A percentile compares a stretch with the other conserved stretches of the same genome.
Conservation (phyloP, 64 coral and sea anemone genomes). For the Montipora capricornis region DNA sequence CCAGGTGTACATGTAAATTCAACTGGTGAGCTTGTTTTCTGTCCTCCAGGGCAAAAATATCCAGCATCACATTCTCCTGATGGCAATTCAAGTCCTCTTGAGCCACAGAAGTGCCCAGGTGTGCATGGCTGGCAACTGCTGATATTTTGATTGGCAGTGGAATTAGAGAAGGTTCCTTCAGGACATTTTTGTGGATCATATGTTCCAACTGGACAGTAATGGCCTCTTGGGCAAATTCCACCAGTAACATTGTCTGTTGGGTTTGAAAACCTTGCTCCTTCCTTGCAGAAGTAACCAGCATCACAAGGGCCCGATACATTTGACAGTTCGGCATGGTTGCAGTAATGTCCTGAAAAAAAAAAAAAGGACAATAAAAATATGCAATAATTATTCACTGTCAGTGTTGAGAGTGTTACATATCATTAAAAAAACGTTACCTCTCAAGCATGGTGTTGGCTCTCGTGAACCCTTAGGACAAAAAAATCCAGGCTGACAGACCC, state of each 20-base stretch:
- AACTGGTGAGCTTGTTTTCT: conserved; percentile 76
- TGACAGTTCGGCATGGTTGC: conserved; percentile 67
- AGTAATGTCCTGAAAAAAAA: conserved; percentile 77
- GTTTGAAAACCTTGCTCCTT: conserved; percentile 80
- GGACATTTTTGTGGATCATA: conserved; percentile 88
- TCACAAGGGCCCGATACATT: conserved; percentile 93
- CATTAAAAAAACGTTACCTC: conserved; percentile 43
- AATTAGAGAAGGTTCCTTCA: conserved; percentile 85
- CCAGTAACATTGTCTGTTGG: conserved; percentile 91
- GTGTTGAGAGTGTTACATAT: neutral
- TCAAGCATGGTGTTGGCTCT: conserved; percentile 81
- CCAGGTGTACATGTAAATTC: conserved; percentile 86
- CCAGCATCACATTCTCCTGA: conserved; percentile 84
- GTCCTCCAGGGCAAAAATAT: conserved; percentile 90
- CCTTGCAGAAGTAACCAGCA: conserved; percentile 83
- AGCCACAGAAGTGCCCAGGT: conserved; percentile 85
- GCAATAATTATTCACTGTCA: too few species aligned
- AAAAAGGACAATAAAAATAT: neutral
- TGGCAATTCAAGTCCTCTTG: conserved; percentile 74
- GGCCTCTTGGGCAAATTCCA: conserved; percentile 81
- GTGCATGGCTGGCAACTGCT: conserved; percentile 78
- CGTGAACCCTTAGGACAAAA: conserved; percentile 87
- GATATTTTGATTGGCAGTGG: conserved; percentile 77
- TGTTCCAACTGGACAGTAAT: conserved; percentile 82
- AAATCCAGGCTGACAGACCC: conserved; percentile 85